Conservation (phyloP, 1,140 invertebrate species). For the Drosophila kikkawai region DNA sequence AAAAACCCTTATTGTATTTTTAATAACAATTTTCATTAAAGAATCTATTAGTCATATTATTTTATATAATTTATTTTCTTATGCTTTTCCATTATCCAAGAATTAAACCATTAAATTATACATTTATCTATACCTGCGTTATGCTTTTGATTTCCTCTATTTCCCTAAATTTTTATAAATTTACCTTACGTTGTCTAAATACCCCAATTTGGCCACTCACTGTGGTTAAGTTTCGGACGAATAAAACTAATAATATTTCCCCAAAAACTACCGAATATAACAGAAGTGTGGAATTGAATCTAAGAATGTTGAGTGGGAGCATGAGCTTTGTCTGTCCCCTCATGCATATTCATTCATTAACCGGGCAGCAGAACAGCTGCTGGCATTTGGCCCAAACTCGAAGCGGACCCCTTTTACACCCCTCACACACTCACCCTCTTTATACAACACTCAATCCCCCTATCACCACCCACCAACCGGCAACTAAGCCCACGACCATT, state of each 20-base stretch:
- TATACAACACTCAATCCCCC: constrained; percentile 10
- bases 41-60: neutral
- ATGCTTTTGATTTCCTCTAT: neutral
- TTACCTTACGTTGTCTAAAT: too few species aligned
- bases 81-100: neutral
- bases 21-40: neutral
- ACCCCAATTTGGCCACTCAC: neutral
- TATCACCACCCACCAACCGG: neutral
- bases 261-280: neutral
- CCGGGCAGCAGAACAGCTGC: constrained; percentile 65
- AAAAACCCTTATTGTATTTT: too few species aligned
- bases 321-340: constrained; percentile 8
- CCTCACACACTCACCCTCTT: neutral
- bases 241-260: neutral
- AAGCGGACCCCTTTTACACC: neutral
- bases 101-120: neutral
- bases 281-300: neutral
- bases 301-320: neutral
- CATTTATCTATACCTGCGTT: neutral
- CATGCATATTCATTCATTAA: constrained; percentile 82
- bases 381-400: constrained; percentile 54
- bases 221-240: neutral
- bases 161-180: neutral
- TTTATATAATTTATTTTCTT: neutral
- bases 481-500: neutral